Evolutionary conservation across 1,140 invertebrate species (phyloP), one percentile per base, ranked within the genome.

Genomic region (Protaetia brevitarsis): DNA sequence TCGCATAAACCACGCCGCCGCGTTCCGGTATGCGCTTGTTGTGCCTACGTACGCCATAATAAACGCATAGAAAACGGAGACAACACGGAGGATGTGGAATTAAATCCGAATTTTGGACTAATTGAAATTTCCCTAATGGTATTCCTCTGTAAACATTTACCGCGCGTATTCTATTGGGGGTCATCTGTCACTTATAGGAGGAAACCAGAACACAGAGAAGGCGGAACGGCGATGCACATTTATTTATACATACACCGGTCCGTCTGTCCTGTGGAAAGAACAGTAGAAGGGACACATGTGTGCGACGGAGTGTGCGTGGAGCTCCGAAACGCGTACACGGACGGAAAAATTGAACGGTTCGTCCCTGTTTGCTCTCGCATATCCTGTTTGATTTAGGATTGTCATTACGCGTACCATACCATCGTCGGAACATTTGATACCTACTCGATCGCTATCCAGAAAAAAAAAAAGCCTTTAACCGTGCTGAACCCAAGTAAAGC

Each of bases 81-180:
- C 19, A 7, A 51, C 8, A 23, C 41, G 6, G 5, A 23, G 26
- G 41, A 51, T 51, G 41, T 19, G 19, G 41, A 59, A 59, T 29
- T 59, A 58, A 65, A 65, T 28, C n/a, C 58, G n/a, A 57, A 68
- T 65, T 65, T 66, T 68, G 66, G 68, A 57, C 65, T 69, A 72
- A 73, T 73, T 73, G 71, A 73, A 73, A 73, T 72, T 69, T 71
- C 69, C 72, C 69, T 73, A 72, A 73, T 73, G 70, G 71, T 69
- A 66, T 73, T 73, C 66, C 71, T 73, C 68, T 72, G 71, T 73
- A 70, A 73, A 73, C 72, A 72, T 69, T 51, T 51, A 51, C 68
- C 64, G 36, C 28, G 34, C 56, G 34, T 62, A 66, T 61, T 69
- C 67, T 71, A 70, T 60, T 8, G 72, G 72, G 72, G 72, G 66